Evolutionary conservation across 1,140 invertebrate species (phyloP).

Genomic region (Solenopsis fugax): DNA sequence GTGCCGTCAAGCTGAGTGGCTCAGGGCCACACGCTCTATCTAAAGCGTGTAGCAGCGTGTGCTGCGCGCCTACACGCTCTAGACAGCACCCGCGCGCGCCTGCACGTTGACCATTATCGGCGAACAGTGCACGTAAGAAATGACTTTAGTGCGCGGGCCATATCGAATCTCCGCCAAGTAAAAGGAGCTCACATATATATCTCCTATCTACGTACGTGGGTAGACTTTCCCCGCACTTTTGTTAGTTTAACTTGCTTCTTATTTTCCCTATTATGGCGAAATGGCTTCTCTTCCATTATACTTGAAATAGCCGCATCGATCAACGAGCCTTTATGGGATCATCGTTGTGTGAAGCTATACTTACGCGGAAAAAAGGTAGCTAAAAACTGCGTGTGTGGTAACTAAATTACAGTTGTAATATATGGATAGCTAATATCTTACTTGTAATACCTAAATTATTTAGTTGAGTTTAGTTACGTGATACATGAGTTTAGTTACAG

Average conservation of each 20-base stretch:
- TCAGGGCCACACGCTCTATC: slow-evolving; percentile 57
- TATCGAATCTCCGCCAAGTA: slow-evolving; percentile 70
- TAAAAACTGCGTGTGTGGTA: no score
- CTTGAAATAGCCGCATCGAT: neutral
- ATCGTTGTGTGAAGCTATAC: neutral
- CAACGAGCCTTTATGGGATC: neutral
- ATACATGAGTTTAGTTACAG: no score
- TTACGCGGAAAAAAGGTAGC: neutral
- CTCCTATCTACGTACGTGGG: slow-evolving; percentile 31
- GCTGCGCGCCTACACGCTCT: slow-evolving; percentile 10
- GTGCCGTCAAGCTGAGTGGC: slow-evolving; percentile 64
- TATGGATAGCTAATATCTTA: no score
- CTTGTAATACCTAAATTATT: no score
- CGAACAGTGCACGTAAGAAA: slow-evolving; percentile 70
- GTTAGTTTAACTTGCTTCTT: slow-evolving; percentile 47
- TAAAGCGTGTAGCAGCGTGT: slow-evolving; percentile 62
- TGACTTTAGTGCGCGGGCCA: slow-evolving; percentile 23
- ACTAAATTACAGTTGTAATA: no score
- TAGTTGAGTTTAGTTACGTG: no score
- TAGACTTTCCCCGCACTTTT: slow-evolving; percentile 45
- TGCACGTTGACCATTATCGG: slow-evolving; percentile 72
- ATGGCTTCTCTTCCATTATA: slow-evolving; percentile 24
- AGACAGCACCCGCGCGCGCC: neutral
- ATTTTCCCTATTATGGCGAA: slow-evolving; percentile 29
- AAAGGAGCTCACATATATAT: slow-evolving; percentile 52